Conservation (phyloP, 2,888 invertebrate species). For the Aporophyla lueneburgensis region DNA sequence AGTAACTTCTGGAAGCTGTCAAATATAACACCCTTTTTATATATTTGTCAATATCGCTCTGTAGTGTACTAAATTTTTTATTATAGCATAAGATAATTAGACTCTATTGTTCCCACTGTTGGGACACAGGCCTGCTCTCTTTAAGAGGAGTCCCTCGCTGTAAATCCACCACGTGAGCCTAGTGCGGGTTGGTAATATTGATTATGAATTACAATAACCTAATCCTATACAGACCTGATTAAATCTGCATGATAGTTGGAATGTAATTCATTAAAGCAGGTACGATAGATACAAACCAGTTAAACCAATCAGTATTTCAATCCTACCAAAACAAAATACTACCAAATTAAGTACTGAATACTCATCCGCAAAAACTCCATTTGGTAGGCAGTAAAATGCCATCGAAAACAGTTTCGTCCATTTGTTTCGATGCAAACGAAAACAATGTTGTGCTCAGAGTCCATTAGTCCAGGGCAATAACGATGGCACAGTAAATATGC, state of each 20-base stretch:
- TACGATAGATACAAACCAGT: neutral
- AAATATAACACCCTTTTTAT: too few relatives aligned
- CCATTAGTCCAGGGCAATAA: conserved; percentile 82
- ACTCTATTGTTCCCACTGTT: too few relatives aligned
- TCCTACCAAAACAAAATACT: conserved; percentile 16
- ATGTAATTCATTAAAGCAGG: neutral
- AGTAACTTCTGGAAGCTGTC: too few relatives aligned
- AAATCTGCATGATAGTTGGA: neutral
- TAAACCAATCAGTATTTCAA: conserved; percentile 10
- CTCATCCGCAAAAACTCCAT: conserved; percentile 59
- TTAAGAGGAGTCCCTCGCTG: too few relatives aligned
- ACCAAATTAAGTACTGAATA: conserved; percentile 48
- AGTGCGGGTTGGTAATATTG: too few relatives aligned
- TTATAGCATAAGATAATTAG: too few relatives aligned
- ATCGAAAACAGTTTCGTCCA: conserved; percentile 76
- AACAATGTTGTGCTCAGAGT: conserved; percentile 87
- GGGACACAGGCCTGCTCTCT: too few relatives aligned
- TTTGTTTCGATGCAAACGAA: conserved; percentile 80
- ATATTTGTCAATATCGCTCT: too few relatives aligned
- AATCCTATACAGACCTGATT: neutral
- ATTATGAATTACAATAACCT: too few relatives aligned
- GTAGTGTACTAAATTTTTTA: too few relatives aligned
- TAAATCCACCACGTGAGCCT: too few relatives aligned
- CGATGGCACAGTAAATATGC: conserved; percentile 82
- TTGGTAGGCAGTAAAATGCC: conserved; percentile 73